Evolutionary conservation across 2,888 invertebrate species (phyloP).

Genomic region (Malacosoma neustria): DNA sequence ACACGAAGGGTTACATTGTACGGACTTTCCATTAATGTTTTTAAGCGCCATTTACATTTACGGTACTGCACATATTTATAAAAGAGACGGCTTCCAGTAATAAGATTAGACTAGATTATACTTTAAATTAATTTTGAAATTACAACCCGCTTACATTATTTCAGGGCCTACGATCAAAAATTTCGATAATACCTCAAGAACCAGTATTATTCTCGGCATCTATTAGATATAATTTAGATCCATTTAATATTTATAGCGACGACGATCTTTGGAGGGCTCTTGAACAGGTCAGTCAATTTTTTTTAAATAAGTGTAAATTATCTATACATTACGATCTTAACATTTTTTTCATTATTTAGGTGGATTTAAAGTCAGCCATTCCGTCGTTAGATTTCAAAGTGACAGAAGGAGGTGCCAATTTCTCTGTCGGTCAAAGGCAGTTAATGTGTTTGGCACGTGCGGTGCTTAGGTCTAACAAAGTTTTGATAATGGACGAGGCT

Average conservation of each 20-base stretch:
- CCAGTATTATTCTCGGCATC: slow-evolving; percentile 85
- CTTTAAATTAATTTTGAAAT: too few relatives aligned
- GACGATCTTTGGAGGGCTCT: slow-evolving; percentile 81
- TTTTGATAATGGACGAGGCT: slow-evolving; percentile 93
- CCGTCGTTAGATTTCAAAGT: slow-evolving; percentile 80
- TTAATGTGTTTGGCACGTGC: slow-evolving; percentile 92
- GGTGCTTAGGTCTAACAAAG: slow-evolving; percentile 86
- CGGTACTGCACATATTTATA: too few relatives aligned
- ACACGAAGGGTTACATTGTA: too few relatives aligned
- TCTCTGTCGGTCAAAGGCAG: slow-evolving; percentile 94
- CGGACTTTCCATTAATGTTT: too few relatives aligned
- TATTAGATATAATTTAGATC: slow-evolving; percentile 83
- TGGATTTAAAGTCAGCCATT: slow-evolving; percentile 82
- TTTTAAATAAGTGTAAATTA: too few relatives aligned
- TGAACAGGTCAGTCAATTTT: slow-evolving; percentile 73
- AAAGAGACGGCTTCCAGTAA: too few relatives aligned
- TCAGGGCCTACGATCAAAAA: slow-evolving; percentile 74
- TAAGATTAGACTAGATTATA: too few relatives aligned
- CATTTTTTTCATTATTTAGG: slow-evolving; percentile 49
- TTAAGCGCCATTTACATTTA: too few relatives aligned
- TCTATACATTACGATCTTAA: not conserved
- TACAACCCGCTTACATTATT: slow-evolving; percentile 48
- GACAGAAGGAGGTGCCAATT: slow-evolving; percentile 84
- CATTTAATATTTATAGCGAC: slow-evolving; percentile 81
- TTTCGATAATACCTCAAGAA: slow-evolving; percentile 84